Conservation (phyloP, 2,113 vertebrate genomes). For the Myiozetetes cayanensis region DNA sequence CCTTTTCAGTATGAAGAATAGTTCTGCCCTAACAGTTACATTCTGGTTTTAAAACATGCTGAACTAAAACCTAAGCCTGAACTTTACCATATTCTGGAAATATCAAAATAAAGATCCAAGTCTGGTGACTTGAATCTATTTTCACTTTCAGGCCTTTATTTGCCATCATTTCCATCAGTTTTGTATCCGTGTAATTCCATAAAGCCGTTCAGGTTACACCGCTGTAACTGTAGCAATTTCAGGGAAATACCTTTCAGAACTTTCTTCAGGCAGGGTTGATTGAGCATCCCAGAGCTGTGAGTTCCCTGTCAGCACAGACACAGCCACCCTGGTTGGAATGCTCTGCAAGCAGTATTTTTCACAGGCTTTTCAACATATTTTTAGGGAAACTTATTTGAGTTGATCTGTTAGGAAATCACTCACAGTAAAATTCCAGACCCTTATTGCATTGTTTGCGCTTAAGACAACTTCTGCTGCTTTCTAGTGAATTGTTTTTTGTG, state of each 20-base stretch:
- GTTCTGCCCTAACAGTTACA: background rate
- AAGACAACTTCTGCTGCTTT: background rate
- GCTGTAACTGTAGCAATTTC: background rate
- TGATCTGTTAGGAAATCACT: background rate
- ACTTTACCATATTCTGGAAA: background rate
- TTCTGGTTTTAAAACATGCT: background rate
- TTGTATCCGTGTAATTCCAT: background rate
- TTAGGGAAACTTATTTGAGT: background rate
- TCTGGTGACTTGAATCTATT: background rate
- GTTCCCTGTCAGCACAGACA: fast-evolving
- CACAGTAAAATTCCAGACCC: background rate
- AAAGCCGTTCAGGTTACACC: background rate
- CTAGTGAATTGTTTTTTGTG: background rate
- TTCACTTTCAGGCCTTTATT: background rate
- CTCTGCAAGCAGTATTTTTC: background rate
- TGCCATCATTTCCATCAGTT: background rate
- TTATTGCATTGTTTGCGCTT: background rate
- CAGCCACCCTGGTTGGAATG: background rate
- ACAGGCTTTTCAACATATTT: background rate
- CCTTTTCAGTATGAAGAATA: background rate
- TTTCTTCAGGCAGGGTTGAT: background rate
- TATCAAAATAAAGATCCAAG: background rate
- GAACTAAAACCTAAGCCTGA: background rate
- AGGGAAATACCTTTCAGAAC: background rate
- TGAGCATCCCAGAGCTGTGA: background rate